Evolutionary conservation across 1,140 invertebrate genomes (phyloP).

Genomic region (Drosophila tristis): DNA sequence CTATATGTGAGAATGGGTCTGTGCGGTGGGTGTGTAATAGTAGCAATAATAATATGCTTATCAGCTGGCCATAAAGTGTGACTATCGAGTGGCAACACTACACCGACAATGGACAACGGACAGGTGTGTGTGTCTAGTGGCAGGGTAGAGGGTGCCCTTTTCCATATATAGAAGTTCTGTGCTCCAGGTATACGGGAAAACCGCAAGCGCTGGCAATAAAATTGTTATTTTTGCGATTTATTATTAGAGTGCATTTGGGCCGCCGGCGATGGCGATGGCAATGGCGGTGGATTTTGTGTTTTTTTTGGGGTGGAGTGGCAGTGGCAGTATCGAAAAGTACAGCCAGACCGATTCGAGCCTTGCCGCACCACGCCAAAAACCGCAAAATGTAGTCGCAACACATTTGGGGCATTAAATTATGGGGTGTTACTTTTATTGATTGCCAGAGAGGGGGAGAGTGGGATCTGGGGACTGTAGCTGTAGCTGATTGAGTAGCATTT

Average conservation of each 20-base stretch:
- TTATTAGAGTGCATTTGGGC: slow-evolving; percentile 81
- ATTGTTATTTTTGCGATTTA: slow-evolving; percentile 82
- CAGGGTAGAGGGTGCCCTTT: neutral
- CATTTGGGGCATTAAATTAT: slow-evolving; percentile 80
- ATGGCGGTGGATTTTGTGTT: slow-evolving; percentile 27
- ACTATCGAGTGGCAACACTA: slow-evolving; percentile 55
- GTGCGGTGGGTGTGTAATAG: slow-evolving; percentile 55
- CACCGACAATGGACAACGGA: slow-evolving; percentile 10
- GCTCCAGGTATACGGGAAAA: slow-evolving; percentile 28
- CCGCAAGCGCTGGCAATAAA: slow-evolving; percentile 72
- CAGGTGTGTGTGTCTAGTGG: slow-evolving; percentile 2
- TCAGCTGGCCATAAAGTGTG: slow-evolving; percentile 70
- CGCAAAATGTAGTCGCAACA: slow-evolving; percentile 77
- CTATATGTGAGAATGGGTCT: neutral
- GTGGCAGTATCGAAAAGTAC: neutral
- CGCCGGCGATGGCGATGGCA: slow-evolving; percentile 29
- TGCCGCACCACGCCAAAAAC: slow-evolving; percentile 26
- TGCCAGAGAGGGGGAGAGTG: slow-evolving; percentile 26
- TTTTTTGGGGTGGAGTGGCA: slow-evolving; percentile 7
- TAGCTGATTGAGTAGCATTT: slow-evolving; percentile 42
- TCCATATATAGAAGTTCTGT: neutral
- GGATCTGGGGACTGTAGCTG: slow-evolving; percentile 7
- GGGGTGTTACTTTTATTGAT: slow-evolving; percentile 81
- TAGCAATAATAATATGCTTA: slow-evolving; percentile 79
- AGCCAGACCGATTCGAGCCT: no score